Conservation (phyloP, 1,140 invertebrate genomes). For the Drosophila ogumai region DNA sequence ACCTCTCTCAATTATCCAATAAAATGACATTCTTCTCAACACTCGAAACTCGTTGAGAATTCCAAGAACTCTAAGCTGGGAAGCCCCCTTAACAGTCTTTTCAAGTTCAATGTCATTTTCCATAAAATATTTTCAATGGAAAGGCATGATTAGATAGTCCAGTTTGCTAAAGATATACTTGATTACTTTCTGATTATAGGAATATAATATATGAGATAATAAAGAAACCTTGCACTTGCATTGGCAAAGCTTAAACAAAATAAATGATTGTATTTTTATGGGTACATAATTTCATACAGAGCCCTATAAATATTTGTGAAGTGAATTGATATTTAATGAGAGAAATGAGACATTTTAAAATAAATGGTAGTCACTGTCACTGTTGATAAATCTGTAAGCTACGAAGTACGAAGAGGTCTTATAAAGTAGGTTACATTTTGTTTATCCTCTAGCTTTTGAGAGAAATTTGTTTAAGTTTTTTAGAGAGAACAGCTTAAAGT, state of each 20-base stretch:
- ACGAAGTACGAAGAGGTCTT: too few relatives aligned
- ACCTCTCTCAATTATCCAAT: constrained; percentile 25
- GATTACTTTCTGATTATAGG: not conserved
- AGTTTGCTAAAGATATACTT: not conserved
- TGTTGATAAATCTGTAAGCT: too few relatives aligned
- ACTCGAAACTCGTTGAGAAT: constrained; percentile 11
- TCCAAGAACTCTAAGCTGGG: constrained; percentile 16
- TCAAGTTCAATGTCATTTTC: constrained; percentile 37
- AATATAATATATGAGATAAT: constrained; percentile 1
- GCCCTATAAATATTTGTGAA: not conserved
- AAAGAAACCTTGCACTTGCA: constrained; percentile 1
- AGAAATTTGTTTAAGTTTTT: not conserved
- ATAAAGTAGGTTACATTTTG: too few relatives aligned
- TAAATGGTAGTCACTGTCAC: not conserved
- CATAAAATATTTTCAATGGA: not conserved
- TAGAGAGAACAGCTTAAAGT: too few relatives aligned
- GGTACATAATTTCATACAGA: not conserved
- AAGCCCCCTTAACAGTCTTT: constrained; percentile 15
- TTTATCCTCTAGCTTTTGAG: not conserved
- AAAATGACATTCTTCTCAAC: constrained; percentile 16
- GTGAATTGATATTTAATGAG: not conserved
- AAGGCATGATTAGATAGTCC: constrained; percentile 17
- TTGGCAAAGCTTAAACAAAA: not conserved
- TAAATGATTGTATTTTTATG: not conserved
- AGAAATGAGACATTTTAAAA: not conserved